A percentile compares a stretch with the other conserved stretches of the same genome.
Evolutionary conservation across 2,113 vertebrate species (phyloP).

Genomic region (Saguinus imperator): DNA sequence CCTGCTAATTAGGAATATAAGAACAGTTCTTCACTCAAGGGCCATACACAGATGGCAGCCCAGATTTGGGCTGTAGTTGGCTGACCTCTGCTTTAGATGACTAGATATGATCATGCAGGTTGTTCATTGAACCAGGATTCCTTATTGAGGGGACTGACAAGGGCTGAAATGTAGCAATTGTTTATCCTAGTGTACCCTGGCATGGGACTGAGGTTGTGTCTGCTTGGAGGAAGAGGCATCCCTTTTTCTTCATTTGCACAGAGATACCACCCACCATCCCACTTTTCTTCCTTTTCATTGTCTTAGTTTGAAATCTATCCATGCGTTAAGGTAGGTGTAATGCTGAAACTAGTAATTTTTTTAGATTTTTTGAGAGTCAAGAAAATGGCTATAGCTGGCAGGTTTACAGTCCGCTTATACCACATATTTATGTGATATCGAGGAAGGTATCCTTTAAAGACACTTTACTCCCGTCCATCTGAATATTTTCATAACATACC

Average conservation of each 20-base stretch:
- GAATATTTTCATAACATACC: background rate
- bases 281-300: background rate
- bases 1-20: background rate
- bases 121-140: background rate
- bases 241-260: background rate
- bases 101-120: background rate
- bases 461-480: background rate
- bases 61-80: background rate
- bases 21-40: background rate
- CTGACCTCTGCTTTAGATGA: background rate
- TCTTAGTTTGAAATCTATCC: background rate
- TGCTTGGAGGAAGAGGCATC: background rate
- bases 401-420: background rate
- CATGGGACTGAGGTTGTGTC: rapidly evolving
- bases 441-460: background rate
- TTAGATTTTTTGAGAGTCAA: background rate
- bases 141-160: background rate
- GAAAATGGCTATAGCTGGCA: background rate
- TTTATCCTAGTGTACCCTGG: background rate
- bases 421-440: background rate
- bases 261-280: background rate
- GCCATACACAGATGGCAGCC: background rate
- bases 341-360: background rate
- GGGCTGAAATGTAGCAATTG: background rate
- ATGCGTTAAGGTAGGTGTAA: no score